These are phyloP conservation scores for Brevipalpus yothersi DNA, from an alignment of 1,140 invertebrate genomes.

Conservation along the genomic window DNA sequence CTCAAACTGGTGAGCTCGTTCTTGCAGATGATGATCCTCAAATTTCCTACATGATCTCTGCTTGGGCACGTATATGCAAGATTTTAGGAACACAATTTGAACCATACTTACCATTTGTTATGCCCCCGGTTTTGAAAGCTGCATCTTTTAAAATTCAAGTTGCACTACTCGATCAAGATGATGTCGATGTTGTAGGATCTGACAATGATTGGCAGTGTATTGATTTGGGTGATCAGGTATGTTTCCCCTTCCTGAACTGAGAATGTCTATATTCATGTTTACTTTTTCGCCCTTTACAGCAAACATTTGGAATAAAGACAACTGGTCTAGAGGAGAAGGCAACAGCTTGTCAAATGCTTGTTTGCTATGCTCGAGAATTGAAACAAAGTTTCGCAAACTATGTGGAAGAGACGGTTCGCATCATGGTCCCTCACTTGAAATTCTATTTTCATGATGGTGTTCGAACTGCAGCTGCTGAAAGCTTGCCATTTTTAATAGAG, in stretches of 20 bases:
- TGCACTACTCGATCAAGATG: slow-evolving; percentile 54
- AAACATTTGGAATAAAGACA: slow-evolving; percentile 31
- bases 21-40: slow-evolving; percentile 86
- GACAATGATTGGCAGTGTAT: slow-evolving; percentile 96
- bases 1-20: slow-evolving; percentile 48
- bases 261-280: not conserved
- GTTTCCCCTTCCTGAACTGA: not conserved
- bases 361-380: slow-evolving; percentile 88
- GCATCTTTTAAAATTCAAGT: slow-evolving; percentile 92
- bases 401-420: slow-evolving; percentile 69
- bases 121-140: slow-evolving; percentile 83
- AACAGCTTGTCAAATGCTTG: slow-evolving; percentile 95
- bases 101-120: slow-evolving; percentile 87
- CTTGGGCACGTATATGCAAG: slow-evolving; percentile 96
- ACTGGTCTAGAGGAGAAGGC: slow-evolving; percentile 88
- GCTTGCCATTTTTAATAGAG: slow-evolving; percentile 72
- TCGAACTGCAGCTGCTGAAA: slow-evolving; percentile 70
- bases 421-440: slow-evolving; percentile 90
- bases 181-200: slow-evolving; percentile 41
- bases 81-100: slow-evolving; percentile 83
- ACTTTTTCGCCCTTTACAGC: slow-evolving; percentile 17
- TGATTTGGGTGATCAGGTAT: slow-evolving; percentile 64
- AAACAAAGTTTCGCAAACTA: slow-evolving; percentile 89
- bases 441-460: slow-evolving; percentile 98
- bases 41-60: slow-evolving; percentile 85